A percentile compares a stretch with the other conserved stretches of the same genome.
These are phyloP conservation scores for Dolichallabes microphthalmus DNA, from an alignment of 2,113 vertebrate genomes.

Conservation along the genomic window DNA sequence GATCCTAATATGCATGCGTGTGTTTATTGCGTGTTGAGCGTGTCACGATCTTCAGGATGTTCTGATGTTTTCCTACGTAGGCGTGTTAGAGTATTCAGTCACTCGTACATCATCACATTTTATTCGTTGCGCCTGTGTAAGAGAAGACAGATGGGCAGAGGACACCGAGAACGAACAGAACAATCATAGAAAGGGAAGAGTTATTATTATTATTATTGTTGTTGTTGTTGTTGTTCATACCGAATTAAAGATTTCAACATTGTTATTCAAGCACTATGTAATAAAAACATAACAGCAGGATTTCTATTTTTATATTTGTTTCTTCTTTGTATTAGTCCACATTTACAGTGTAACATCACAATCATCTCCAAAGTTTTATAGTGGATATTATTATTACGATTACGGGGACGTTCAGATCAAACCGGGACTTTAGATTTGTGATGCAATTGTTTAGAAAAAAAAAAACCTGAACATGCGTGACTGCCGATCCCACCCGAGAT, in stretches of 20 bases:
- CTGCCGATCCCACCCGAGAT: no score
- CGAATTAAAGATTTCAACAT: neutral
- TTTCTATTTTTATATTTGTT: neutral
- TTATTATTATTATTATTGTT: no score
- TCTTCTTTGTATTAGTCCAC: neutral
- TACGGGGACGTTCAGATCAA: no score
- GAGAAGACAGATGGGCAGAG: conserved; percentile 44
- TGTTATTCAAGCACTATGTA: neutral
- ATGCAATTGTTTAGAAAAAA: no score
- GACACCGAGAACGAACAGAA: conserved; percentile 20
- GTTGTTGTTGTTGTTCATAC: neutral
- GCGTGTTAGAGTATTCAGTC: conserved; percentile 33
- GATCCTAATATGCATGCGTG: neutral
- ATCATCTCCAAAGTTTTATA: neutral
- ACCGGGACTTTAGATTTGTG: no score
- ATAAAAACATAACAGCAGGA: neutral
- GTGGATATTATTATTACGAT: neutral
- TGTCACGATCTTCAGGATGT: conserved; percentile 35
- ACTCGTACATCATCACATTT: conserved; percentile 52
- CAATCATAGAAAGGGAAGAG: neutral
- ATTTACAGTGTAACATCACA: neutral
- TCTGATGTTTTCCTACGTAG: conserved; percentile 36
- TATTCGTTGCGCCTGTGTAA: conserved; percentile 41
- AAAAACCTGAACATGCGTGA: no score
- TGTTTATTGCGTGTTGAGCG: neutral